phyloP scores from a whole-genome alignment of 2,888 invertebrate species.

The Nemotelus nigrinus region DNA sequence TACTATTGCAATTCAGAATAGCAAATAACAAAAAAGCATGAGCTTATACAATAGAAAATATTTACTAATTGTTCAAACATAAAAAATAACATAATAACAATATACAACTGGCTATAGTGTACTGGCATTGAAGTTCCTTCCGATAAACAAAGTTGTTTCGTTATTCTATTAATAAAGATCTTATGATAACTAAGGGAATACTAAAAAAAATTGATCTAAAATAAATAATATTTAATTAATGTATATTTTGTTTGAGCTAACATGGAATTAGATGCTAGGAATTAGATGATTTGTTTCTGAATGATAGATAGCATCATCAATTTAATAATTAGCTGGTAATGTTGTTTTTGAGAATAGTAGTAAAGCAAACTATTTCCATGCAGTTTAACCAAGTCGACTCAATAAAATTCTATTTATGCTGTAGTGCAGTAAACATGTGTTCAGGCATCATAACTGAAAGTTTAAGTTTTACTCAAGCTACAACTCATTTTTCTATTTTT shows the following conservation, averaged over 20 bases:
- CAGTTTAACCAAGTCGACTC: too few relatives aligned
- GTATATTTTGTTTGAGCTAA: too few relatives aligned
- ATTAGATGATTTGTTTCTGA: too few relatives aligned
- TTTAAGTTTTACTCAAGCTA: neutral
- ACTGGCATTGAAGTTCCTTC: slow-evolving; percentile 48
- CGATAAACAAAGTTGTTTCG: slow-evolving; percentile 15
- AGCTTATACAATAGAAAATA: slow-evolving; percentile 17
- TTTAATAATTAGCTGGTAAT: too few relatives aligned
- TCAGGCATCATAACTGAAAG: slow-evolving; percentile 20
- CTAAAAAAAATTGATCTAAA: neutral
- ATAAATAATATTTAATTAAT: slow-evolving; percentile 6
- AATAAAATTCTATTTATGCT: too few relatives aligned
- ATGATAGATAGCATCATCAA: too few relatives aligned
- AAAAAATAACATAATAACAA: neutral
- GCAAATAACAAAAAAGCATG: slow-evolving; percentile 33
- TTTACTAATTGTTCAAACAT: neutral
- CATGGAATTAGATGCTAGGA: too few relatives aligned
- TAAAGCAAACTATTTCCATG: too few relatives aligned
- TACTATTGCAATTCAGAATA: neutral
- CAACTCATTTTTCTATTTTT: neutral
- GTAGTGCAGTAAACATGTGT: slow-evolving; percentile 4
- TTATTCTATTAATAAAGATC: slow-evolving; percentile 1
- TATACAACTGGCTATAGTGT: slow-evolving; percentile 45
- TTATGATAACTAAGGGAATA: neutral
- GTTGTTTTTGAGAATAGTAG: too few relatives aligned